Evolutionary conservation across 2,797 vertebrate genomes (phyloP), one percentile per base, ranked within the genome.

Genomic region (Sebastiscus albofasciatus): DNA sequence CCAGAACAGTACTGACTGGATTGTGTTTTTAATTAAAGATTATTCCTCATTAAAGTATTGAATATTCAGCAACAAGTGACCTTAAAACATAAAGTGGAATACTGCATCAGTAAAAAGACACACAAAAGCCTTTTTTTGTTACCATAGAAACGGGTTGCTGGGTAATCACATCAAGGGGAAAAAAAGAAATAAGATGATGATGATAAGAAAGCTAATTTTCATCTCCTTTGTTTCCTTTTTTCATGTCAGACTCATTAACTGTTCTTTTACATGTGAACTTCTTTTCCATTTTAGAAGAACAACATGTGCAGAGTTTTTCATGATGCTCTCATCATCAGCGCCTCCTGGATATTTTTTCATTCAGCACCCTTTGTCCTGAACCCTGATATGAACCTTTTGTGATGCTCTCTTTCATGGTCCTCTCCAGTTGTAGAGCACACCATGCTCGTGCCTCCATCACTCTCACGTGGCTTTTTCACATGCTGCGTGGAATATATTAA

Each of bases 141-240:
- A 61, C 86, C 77, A 84, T 85, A 79, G 79, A 67, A 84, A 82
- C 64, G 6, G 20, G 71, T 34, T 69, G 18, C 66, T 27, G 14
- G 72, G 36, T 52, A 58, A 42, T 75, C 59, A 42, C 69, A 18
- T 46, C 26, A 4, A 59, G 29, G 29, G 6, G 7, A 4, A 16
- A 46, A 20, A 77, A 68, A 29, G 4, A 39, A 1, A 52, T 31
- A 8, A 80, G 0, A 36, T 49, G 14, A 49, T 49, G 58, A 31
- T 49, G 62, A 36, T 18, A 56, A 60, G 6, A 6, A 46, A 36
- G 60, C 55, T 36, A 3, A 59, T 70, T 12, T 31, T 71, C 10
- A 20, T 67, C 18, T 73, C 4, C 4, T 77, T 36, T 56, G n/a
- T 46, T 27, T 27, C 5, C 26, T 61, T 46, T 61, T 60, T 26